Base-by-base conservation (phyloP, 1,140 invertebrate genomes). In the Pogonus chalceus region DNA sequence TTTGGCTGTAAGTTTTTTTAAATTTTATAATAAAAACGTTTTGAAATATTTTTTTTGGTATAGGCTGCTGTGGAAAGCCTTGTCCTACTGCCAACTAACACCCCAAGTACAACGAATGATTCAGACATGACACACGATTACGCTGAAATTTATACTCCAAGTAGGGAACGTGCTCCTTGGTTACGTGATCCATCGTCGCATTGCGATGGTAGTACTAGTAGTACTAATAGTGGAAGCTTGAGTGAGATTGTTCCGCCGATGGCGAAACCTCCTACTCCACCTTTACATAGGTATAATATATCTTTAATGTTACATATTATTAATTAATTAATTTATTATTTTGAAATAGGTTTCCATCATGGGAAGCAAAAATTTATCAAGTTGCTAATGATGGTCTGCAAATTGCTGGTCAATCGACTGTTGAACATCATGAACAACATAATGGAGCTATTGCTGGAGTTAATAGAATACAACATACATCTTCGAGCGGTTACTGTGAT, bases 291-390 rank as follows among this genome's bases (percentile, higher is more conserved):
- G 14, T 9, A 35, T n/a, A 9, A 35, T 9, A 9, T 35, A 9
- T 9, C 9, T 9, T 35, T 35, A 35, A 35, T 9, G n/a, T n/a
- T n/a, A n/a, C n/a, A n/a, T n/a, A n/a, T n/a, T n/a, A n/a, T n/a
- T n/a, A n/a, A n/a, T n/a, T n/a, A n/a, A n/a, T n/a, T n/a, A n/a
- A n/a, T n/a, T n/a, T n/a, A n/a, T n/a, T n/a, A n/a, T n/a, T n/a
- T n/a, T n/a, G n/a, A n/a, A 35, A 35, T n/a, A 35, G 85, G 62
- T 92, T 92, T 67, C 89, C 89, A 1, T 90, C 88, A 58, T 92
- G 90, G 91, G 90, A 95, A 71, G 89, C 90, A n/a, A 85, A 91
- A 71, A 94, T 95, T 61, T 96, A 96, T 56, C 66, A 87, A 82
- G 84, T 89, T 55, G 90, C 90, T 10, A 88, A 88, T 60, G 88